Evolutionary conservation across 2,113 vertebrate genomes (phyloP).

Genomic region (Istiophorus platypterus): DNA sequence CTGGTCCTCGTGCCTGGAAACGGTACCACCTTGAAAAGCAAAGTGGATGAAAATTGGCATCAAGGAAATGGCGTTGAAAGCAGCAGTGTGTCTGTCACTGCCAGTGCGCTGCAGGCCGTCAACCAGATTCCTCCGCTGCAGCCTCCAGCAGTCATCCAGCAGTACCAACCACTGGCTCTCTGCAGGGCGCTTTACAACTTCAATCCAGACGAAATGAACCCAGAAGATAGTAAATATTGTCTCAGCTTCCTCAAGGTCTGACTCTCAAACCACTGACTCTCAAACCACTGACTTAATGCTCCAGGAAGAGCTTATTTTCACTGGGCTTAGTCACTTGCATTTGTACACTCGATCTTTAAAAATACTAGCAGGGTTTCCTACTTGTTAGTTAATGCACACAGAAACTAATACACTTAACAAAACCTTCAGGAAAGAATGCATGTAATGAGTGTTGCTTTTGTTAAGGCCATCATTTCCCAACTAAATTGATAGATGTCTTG

Average conservation of each 20-base stretch:
- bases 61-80: slow-evolving; percentile 84
- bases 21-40: slow-evolving; percentile 82
- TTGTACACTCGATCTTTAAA: background rate
- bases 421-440: background rate
- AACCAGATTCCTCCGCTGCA: slow-evolving; percentile 78
- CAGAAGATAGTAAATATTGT: slow-evolving; percentile 83
- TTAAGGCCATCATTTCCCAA: background rate
- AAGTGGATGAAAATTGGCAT: slow-evolving; percentile 88
- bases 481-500: background rate
- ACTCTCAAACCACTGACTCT: slow-evolving; percentile 24
- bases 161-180: slow-evolving; percentile 82
- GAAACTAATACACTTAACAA: background rate
- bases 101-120: slow-evolving; percentile 82
- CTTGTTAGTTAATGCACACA: background rate
- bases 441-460: background rate
- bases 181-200: slow-evolving; percentile 89
- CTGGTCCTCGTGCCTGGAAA: slow-evolving; percentile 87
- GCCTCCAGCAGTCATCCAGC: slow-evolving; percentile 54
- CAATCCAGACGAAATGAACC: slow-evolving; percentile 83
- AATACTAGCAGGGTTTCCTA: background rate
- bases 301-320: slow-evolving; percentile 7
- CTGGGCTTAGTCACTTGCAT: background rate
- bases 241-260: slow-evolving; percentile 88
- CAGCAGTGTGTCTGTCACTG: slow-evolving; percentile 78
- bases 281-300: slow-evolving; percentile 9